Percentiles rank a stretch among this genome's conserved stretches.
Evolutionary conservation across 2,113 vertebrate genomes (phyloP).

Genomic region (Nymphicus hollandicus): DNA sequence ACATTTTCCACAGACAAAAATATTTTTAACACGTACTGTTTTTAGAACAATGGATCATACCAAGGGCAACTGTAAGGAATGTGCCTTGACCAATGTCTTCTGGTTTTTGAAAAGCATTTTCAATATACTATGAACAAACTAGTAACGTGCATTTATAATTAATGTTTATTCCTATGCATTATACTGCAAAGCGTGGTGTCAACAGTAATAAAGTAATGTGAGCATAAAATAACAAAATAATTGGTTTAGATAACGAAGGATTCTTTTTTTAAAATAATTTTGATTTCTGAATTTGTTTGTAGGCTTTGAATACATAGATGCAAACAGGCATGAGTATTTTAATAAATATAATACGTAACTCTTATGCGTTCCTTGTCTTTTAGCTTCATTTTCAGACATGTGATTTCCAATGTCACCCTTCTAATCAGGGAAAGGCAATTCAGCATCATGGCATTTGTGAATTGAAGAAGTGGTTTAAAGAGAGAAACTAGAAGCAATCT

Average conservation of each 20-base stretch:
- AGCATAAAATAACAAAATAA: not conserved
- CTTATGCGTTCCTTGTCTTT: not conserved
- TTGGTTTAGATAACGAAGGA: not conserved
- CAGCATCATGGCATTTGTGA: slow-evolving; percentile 5
- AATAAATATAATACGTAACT: not conserved
- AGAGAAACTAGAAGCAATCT: slow-evolving; percentile 8
- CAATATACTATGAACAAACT: not conserved
- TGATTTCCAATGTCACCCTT: slow-evolving; percentile 8
- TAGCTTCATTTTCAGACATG: not conserved
- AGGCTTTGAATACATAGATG: not conserved
- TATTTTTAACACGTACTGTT: slow-evolving; percentile 46
- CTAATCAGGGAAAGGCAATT: not conserved
- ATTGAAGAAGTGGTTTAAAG: slow-evolving; percentile 26
- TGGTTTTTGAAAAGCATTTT: slow-evolving; percentile 51
- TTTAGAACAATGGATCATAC: slow-evolving; percentile 59
- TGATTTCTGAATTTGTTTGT: not conserved
- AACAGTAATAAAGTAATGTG: not conserved
- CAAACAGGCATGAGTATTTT: not conserved
- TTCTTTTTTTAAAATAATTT: not conserved
- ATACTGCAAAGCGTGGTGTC: not conserved
- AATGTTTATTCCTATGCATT: not conserved
- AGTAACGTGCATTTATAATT: slow-evolving; percentile 20
- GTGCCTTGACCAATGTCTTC: slow-evolving; percentile 14
- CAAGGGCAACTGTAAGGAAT: slow-evolving; percentile 55
- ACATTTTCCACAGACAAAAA: slow-evolving; percentile 39